Evolutionary conservation across 2,888 invertebrate species (phyloP), one percentile per base, ranked within the genome.

Genomic region (Hedya salicella): DNA sequence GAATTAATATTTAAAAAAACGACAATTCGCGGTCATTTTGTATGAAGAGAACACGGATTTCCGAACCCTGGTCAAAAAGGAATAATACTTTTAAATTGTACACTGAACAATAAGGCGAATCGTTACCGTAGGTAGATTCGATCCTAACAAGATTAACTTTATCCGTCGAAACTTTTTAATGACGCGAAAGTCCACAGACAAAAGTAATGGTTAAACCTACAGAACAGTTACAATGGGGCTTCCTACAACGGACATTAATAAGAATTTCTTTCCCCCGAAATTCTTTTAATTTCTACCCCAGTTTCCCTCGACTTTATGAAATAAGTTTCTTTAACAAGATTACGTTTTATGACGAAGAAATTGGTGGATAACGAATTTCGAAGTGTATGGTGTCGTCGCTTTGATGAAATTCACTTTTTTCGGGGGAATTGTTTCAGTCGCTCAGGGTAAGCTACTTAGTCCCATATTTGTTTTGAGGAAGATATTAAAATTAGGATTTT

Each of bases 281-380:
- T 73, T 79, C 79, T 83, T 88, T 89, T 88, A 87, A 89, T 88
- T 88, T 78, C 75, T 81, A 78, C 78, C 77, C 78, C 73, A 70
- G 73, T 81, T 74, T 73, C 75, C 73, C 72, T 70, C 78, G 78
- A 75, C 83, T 88, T 89, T 89, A 86, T 89, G 87, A 88, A 91
- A 90, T 88, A 91, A 91, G 87, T 90, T 91, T 87, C 78, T 79
- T 70, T 89, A 90, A 92, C 89, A 85, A 87, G 88, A 89, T 91
- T 90, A 89, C 84, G 75, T 86, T 90, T 90, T 88, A 91, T 83
- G 88, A 82, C 82, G 75, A 79, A 83, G 80, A 86, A 90, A 90
- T 91, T 89, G 88, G 80, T 77, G 86, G 83, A 86, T 88, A 89
- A 89, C 85, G 86, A 88, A 86, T 87, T 88, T 79, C 77, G 79